Evolutionary conservation across 35 echinoderm and acorn worm genomes (phyloP), one percentile per base, ranked within the genome.

Genomic region (Holothuria glaberrima): DNA sequence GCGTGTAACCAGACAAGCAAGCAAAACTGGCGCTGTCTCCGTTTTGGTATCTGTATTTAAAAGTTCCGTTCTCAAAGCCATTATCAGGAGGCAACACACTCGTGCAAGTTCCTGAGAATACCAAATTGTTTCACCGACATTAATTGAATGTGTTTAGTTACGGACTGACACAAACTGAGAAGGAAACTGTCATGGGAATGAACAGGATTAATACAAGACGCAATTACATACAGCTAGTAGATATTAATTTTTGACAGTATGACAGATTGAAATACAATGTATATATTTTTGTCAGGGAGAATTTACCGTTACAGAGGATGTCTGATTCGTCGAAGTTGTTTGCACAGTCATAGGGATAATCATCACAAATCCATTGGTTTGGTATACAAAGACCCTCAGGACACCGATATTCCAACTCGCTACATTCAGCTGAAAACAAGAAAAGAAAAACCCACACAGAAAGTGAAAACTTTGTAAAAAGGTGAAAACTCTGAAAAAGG

Each of bases 281-380:
- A 54, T 5, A 54, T 1, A 14, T 54, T 14, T 12, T 69, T 69
- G 9, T 33, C 66, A 1, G 21, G 14, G 14, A 69, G 14, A 69
- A 48, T 30, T 79, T 44, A 94, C 93, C 93, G 29, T 69, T 66
- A 33, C 93, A 94, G 29, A 94, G 33, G 67, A 59, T 89, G 26
- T 91, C 70, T 6, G 93, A 94, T 71, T 94, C 93, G 45, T 94
- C 93, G 27, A 79, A 82, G 68, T 94, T 94, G 25, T 94, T 83
- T 59, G 74, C 48, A 70, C 93, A 94, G 52, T 94, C 93, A 72
- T 94, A 91, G 6, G 89, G 82, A 50, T 80, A 81, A 60, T 68
- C 93, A 88, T 94, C 93, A 74, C 93, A 94, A 26, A 94, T 27
- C 36, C 90, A 88, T 1, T 57, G 18, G 13, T 88, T 35, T 57